Base-by-base conservation (phyloP, 2,797 vertebrate genomes). In the Balearica regulorum region DNA sequence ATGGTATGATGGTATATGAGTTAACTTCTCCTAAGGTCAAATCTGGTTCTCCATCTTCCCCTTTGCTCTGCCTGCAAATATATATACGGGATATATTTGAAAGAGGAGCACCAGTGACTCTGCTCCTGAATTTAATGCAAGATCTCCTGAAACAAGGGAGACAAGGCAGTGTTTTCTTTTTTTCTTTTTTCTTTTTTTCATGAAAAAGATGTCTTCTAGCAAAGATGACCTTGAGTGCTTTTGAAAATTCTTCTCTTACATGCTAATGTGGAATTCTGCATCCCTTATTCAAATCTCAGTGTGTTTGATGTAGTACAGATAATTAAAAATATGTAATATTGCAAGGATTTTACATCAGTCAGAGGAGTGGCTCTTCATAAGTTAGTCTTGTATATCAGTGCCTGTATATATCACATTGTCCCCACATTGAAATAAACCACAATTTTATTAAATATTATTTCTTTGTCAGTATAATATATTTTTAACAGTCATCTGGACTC, bases 101-200 rank as follows among this genome's bases (percentile, higher is more conserved):
- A 88, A 77, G 65, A 78, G 35, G 25, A 17, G 13, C 5, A 44
- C 4, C 35, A 82, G 20, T 84, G 41, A 46, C 19, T 70, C 14
- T 81, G 29, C 21, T 86, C 14, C 29, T 66, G 39, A 90, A 58
- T 82, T 70, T 76, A 77, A 48, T 72, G 33, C 13, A 81, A 48
- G 24, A 26, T 55, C 10, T n/a, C 11, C 26, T 66, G 68, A 87
- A 53, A 35, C 11, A 54, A 60, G 48, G 31, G 39, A 60, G 13
- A 49, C 13, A 83, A 68, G 18, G 6, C 14, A 43, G 6, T 0
- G 0, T 37, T 58, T 7, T 54, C 0, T 55, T 61, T 41, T 43
- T 33, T 33, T 48, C 35, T 25, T 29, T 11, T 18, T 20, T 28
- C 14, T 69, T 83, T 72, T 61, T 35, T 19, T 3, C 3, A 10